Percentiles rank a stretch among this genome's conserved stretches.
These are phyloP conservation scores for Paradoxurus hermaphroditus DNA, from an alignment of 2,113 vertebrate genomes.

Conservation along the genomic window DNA sequence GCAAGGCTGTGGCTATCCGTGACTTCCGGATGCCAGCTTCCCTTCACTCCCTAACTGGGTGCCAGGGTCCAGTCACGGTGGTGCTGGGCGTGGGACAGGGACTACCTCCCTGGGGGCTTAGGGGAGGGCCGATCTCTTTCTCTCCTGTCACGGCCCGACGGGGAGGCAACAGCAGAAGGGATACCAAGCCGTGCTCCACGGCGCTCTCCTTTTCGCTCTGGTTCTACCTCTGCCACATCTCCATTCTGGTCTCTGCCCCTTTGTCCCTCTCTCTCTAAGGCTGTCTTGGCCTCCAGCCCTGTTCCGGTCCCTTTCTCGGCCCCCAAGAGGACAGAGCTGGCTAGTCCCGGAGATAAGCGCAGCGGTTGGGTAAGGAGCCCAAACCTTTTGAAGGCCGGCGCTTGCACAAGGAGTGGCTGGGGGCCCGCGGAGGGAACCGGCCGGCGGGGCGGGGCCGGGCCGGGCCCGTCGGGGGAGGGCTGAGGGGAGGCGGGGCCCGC, in stretches of 20 bases:
- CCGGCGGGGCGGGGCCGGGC: slow-evolving; percentile 39
- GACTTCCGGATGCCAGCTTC: not conserved
- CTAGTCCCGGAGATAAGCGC: slow-evolving; percentile 25
- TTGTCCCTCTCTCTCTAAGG: not conserved
- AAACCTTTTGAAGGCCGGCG: not conserved
- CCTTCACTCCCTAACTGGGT: not conserved
- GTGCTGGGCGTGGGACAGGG: not conserved
- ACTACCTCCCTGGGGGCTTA: accelerated
- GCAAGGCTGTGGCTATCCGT: not conserved
- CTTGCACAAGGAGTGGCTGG: slow-evolving; percentile 69
- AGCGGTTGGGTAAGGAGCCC: slow-evolving; percentile 54
- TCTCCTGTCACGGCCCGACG: accelerated
- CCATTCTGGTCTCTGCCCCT: not conserved
- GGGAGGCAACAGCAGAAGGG: not conserved
- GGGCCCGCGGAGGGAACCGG: not conserved
- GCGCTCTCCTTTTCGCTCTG: not conserved
- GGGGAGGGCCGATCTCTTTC: accelerated
- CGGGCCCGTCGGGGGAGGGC: slow-evolving; percentile 28
- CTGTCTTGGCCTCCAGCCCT: not conserved
- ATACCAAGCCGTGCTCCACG: not conserved
- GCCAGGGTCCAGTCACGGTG: not conserved
- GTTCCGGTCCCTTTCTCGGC: not conserved
- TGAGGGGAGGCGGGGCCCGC: slow-evolving; percentile 46
- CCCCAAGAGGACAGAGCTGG: not conserved
- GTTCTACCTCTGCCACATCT: not conserved